Base-by-base conservation (phyloP, 2,113 vertebrate genomes). In the Hemichromis elongatus region DNA sequence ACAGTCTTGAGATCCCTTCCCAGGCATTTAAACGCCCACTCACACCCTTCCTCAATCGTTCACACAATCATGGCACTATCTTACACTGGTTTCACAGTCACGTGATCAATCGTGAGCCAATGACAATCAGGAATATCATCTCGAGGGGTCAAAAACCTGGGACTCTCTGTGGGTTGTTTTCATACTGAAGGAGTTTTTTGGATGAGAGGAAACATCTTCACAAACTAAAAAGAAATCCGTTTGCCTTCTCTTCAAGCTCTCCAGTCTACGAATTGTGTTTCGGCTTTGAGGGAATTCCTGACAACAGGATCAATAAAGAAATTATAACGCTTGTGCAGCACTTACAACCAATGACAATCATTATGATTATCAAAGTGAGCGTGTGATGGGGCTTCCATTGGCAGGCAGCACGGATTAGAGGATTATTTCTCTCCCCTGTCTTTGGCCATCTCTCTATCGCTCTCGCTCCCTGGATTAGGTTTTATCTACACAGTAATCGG, bases 401-500 rank as follows among this genome's bases (percentile, higher is more conserved):
- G 81, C 88, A 86, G 81, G 73, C 84, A 82, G 86, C 87, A 79
- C 70, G 56, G 87, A 88, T 92, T 77, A 83, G n/a, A 82, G 90
- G 84, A 90, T 91, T 85, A 89, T 85, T 59, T 85, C 77, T 80
- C 77, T 56, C 75, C 57, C 53, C 53, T 54, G 77, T 86, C 68
- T 82, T 37, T 75, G 85, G 68, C 73, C 90, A 82, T 83, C 88
- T 82, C 81, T 80, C 70, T 42, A 24, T 83, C 33, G 21, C 57
- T 88, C 82, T 66, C 28, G 14, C 77, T 52, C 28, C 13, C 28
- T 79, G 81, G 90, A 92, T 93, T 92, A 90, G 82, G 82, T 82
- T 79, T 90, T 90, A 91, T 93, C 92, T 90, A 55, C 80, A 70
- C 85, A 79, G 80, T 88, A 87, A 93, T 90, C 92, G 18, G 86